Evolutionary conservation across 2,113 vertebrate species (phyloP).

Genomic region (Macroglossus sobrinus): DNA sequence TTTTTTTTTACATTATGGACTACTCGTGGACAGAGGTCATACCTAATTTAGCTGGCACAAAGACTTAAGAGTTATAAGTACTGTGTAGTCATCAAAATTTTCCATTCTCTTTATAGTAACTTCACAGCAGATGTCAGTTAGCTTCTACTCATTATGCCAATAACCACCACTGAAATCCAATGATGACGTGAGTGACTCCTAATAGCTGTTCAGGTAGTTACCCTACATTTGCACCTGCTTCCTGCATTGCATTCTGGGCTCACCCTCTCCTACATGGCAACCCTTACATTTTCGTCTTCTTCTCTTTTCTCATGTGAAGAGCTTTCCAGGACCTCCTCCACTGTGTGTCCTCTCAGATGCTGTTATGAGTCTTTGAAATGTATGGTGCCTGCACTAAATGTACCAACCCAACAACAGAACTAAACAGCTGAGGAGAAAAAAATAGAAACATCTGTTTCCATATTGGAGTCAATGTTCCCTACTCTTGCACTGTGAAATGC

Average conservation of each 20-base stretch:
- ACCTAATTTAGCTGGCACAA: background rate
- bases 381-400: too few relatives aligned
- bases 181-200: background rate
- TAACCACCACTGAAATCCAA: background rate
- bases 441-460: background rate
- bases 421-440: background rate
- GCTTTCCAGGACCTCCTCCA: background rate
- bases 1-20: background rate
- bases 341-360: background rate
- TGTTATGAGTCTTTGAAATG: background rate
- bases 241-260: too few relatives aligned
- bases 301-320: background rate
- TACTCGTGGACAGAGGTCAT: background rate
- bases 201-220: background rate
- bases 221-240: background rate
- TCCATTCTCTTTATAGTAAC: background rate
- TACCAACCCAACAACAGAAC: background rate
- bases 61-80: background rate
- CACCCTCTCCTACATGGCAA: background rate
- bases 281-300: background rate
- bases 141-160: background rate
- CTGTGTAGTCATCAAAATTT: background rate
- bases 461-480: background rate
- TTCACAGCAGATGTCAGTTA: background rate
- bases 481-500: rapidly evolving